Conservation (phyloP, 2,113 vertebrate species). For the Misgurnus anguillicaudatus region DNA sequence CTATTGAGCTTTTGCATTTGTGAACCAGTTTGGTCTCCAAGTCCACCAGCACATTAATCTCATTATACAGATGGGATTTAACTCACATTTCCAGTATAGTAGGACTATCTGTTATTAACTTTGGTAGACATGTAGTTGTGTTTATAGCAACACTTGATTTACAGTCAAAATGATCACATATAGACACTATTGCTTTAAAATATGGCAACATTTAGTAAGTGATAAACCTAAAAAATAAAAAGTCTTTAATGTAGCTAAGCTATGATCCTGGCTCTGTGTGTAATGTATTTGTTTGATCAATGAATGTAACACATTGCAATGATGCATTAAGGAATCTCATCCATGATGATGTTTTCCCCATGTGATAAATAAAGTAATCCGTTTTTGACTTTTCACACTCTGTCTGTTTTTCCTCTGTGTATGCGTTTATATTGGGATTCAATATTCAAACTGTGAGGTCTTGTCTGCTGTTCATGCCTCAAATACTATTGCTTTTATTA, state of each 20-base stretch:
- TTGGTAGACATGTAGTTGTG: neutral
- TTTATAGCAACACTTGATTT: neutral
- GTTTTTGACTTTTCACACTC: neutral
- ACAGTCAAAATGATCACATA: neutral
- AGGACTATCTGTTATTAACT: neutral
- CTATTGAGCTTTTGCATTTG: neutral
- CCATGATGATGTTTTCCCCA: neutral
- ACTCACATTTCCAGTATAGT: neutral
- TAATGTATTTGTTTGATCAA: constrained; percentile 7
- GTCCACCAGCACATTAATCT: constrained; percentile 14
- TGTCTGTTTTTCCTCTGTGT: no score
- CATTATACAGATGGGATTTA: neutral
- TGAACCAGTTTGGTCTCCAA: neutral
- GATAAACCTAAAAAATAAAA: no score
- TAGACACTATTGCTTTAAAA: neutral
- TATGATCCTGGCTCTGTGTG: constrained; percentile 6
- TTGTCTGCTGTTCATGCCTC: no score
- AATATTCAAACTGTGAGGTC: no score
- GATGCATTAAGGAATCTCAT: neutral
- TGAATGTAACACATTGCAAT: constrained; percentile 4
- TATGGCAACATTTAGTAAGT: neutral
- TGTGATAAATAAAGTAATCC: constrained; percentile 20
- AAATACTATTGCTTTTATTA: no score
- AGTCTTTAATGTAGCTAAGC: neutral
- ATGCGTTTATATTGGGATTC: no score